Conservation (phyloP, 2,113 vertebrate species). For the Emydocephalus ijimae region DNA sequence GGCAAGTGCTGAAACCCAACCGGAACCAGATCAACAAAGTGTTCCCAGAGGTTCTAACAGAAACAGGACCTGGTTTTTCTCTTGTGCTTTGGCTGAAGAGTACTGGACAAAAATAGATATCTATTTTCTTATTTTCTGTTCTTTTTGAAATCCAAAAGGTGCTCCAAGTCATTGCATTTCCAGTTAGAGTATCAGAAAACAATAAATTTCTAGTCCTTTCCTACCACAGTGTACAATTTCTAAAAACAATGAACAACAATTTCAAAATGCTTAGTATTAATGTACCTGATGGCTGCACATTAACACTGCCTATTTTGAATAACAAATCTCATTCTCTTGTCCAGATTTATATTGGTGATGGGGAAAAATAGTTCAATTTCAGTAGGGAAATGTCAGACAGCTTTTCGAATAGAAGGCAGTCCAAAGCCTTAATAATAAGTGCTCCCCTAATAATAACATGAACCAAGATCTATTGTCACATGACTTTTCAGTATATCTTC, state of each 20-base stretch:
- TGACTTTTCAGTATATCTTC: slow-evolving; percentile 11
- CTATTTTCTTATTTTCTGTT: slow-evolving; percentile 59
- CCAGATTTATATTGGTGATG: slow-evolving; percentile 51
- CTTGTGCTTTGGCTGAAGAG: slow-evolving; percentile 60
- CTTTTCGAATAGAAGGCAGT: slow-evolving; percentile 44
- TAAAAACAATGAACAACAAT: slow-evolving; percentile 32
- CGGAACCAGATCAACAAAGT: slow-evolving; percentile 60
- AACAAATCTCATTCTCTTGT: slow-evolving; percentile 44
- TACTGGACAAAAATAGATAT: slow-evolving; percentile 53
- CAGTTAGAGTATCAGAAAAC: slow-evolving; percentile 26
- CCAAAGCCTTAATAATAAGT: slow-evolving; percentile 19
- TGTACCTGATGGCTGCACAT: slow-evolving; percentile 8
- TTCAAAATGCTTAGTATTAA: slow-evolving; percentile 39
- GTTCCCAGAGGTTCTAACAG: slow-evolving; percentile 60
- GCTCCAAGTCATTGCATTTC: slow-evolving; percentile 61
- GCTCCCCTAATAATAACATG: neutral
- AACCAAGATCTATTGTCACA: accelerated
- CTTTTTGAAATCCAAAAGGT: slow-evolving; percentile 57
- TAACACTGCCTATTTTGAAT: slow-evolving; percentile 11
- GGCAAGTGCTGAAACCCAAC: slow-evolving; percentile 69
- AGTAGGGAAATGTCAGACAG: slow-evolving; percentile 39
- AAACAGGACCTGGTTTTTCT: slow-evolving; percentile 48
- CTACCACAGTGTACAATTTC: slow-evolving; percentile 25
- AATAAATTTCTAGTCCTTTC: slow-evolving; percentile 40
- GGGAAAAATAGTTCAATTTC: slow-evolving; percentile 16